Percentiles rank a stretch among this genome's conserved stretches.
Conservation (phyloP, 1,140 invertebrate genomes). For the Diorhabda elongata region DNA sequence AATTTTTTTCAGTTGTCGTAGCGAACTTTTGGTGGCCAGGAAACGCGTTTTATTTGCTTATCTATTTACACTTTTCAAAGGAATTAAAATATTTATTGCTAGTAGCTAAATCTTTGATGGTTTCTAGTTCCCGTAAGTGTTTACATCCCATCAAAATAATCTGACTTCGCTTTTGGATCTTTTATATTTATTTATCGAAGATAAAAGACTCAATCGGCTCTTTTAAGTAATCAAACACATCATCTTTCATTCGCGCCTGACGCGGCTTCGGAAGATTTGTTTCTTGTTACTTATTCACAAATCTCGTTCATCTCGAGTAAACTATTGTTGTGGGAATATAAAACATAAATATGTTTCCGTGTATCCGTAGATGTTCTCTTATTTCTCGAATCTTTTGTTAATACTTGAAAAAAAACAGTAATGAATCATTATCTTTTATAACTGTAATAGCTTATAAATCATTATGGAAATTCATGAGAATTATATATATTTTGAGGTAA, state of each 20-base stretch:
- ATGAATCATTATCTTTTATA: too few relatives aligned
- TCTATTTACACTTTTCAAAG: slow-evolving; percentile 40
- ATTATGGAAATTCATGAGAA: too few relatives aligned
- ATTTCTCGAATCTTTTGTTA: too few relatives aligned
- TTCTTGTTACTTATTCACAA: not conserved
- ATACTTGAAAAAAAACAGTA: too few relatives aligned
- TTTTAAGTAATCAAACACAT: slow-evolving; percentile 42
- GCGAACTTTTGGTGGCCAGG: slow-evolving; percentile 20
- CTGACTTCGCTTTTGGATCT: slow-evolving; percentile 32
- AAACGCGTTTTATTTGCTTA: slow-evolving; percentile 40
- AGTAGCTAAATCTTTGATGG: slow-evolving; percentile 41
- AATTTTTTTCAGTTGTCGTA: not conserved
- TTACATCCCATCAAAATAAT: slow-evolving; percentile 40
- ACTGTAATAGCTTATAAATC: too few relatives aligned
- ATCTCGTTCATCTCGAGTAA: too few relatives aligned
- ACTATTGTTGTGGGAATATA: too few relatives aligned
- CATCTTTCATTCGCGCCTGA: slow-evolving; percentile 30
- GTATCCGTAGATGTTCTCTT: too few relatives aligned
- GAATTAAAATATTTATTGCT: slow-evolving; percentile 44
- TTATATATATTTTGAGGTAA: too few relatives aligned
- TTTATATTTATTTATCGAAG: slow-evolving; percentile 39
- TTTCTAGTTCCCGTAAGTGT: slow-evolving; percentile 41
- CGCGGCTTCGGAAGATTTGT: not conserved
- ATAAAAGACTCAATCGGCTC: slow-evolving; percentile 43
- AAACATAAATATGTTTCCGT: too few relatives aligned